Base-by-base conservation (phyloP, 2,888 invertebrate genomes). In the Lissocephala sabroskyi region DNA sequence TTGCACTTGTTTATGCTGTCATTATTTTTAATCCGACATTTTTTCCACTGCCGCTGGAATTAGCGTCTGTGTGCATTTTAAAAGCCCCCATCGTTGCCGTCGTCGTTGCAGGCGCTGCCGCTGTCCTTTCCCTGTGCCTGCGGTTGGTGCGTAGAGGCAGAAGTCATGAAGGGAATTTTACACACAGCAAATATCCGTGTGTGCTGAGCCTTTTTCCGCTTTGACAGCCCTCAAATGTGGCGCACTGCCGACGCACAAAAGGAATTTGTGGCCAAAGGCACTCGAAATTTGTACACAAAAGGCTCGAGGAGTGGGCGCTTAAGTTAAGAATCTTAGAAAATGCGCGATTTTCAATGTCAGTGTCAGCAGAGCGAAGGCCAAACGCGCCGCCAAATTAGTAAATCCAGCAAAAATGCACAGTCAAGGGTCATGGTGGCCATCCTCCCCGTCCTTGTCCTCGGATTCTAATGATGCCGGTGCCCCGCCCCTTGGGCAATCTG, bases 1-100 rank as follows among this genome's bases (percentile, higher is more conserved):
- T 62, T 55, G 49, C 52, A 49, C 56, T 70, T 66, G 66, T 59
- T 74, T 71, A 56, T 59, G 56, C 48, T 71, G 56, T 64, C 67
- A 67, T 71, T 71, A 64, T 53, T 55, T 61, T 52, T 46, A 61
- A 61, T 76, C 67, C 62, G 47, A 59, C 65, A 35, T 56, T 52
- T 44, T 64, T 50, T 19, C 18, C 10, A 9, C 28, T 41, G 41
- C 16, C 37, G 35, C n/a, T 17, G 39, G 39, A 39, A 19, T 39
- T 23, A 23, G 39, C 13, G 19, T 39, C n/a, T n/a, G n/a, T n/a
- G n/a, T n/a, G n/a, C n/a, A n/a, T n/a, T n/a, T n/a, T n/a, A n/a
- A n/a, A n/a, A n/a, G n/a, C n/a, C n/a, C n/a, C n/a, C n/a, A n/a
- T n/a, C n/a, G n/a, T n/a, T n/a, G n/a, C n/a, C n/a, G 10, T 4